Base-by-base conservation (phyloP, 2,113 vertebrate genomes). In the Macroglossus sobrinus region DNA sequence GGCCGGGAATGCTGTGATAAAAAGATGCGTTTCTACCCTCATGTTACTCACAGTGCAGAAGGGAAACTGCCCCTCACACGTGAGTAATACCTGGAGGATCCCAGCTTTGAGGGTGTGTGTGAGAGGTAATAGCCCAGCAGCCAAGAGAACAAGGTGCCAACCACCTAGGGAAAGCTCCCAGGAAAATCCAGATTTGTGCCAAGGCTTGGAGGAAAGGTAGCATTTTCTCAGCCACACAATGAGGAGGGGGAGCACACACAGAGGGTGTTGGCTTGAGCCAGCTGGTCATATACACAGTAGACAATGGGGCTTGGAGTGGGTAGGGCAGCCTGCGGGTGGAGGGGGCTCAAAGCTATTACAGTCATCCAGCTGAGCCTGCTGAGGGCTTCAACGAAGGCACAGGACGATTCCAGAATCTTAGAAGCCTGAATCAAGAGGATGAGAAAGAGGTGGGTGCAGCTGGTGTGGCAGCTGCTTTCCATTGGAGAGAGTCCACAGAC, bases 291-390 rank as follows among this genome's bases (percentile, higher is more conserved):
- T 59, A 43, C 85, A 2, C 0, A 2, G 33, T 45, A 26, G 64
- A 13, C 1, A 2, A 12, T 1, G 12, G 30, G 22, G 47, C 71
- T 61, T 18, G 40, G 24, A 18, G 6, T 0, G 28, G 7, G 16
- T 4, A 4, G 11, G 55, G 15, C 43, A 55, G 26, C 55, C 57
- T 14, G 14, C 18, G 28, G 22, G 30, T 0, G 22, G 13, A 66
- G 26, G 26, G 30, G 2, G 12, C 10, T 1, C n/a, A n/a, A 53
- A 81, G 47, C 19, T 30, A 22, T 40, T 38, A 26, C 35, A 55
- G 8, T 33, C 1, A 0, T 59, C 30, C 43, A 26, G 9, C 59
- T 9, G 28, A 69, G 10, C 53, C 24, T 35, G 14, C 45, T 40
- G 26, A 74, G 64, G 38, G 66, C 33, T 16, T 55, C 47, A 19